Evolutionary conservation across 2,797 vertebrate genomes (phyloP).

Genomic region (Fistularia tabacaria): DNA sequence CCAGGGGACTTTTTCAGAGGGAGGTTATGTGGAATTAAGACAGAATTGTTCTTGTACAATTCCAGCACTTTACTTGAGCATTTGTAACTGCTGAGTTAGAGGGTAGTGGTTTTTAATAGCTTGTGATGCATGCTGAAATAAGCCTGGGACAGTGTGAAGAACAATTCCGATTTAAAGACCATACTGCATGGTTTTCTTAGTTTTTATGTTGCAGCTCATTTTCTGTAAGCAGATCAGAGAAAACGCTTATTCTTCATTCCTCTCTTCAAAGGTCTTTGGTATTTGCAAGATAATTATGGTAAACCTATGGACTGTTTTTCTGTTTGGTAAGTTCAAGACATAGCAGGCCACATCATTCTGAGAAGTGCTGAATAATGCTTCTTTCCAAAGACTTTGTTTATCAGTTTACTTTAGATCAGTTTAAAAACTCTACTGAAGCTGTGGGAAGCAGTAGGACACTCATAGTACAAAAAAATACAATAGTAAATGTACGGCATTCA

Average conservation of each 20-base stretch:
- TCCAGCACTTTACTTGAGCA: constrained; percentile 17
- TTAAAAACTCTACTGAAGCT: no score
- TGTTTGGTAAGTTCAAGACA: constrained; percentile 2
- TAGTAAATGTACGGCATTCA: no score
- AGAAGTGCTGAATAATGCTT: no score
- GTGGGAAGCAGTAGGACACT: no score
- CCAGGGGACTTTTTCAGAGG: not conserved
- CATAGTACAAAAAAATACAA: no score
- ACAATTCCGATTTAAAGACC: constrained; percentile 12
- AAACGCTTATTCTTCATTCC: constrained; percentile 1
- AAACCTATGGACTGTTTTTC: not conserved
- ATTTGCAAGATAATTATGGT: not conserved
- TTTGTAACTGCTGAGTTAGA: constrained; percentile 35
- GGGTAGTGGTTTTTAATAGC: constrained; percentile 23
- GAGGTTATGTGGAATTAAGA: constrained; percentile 18
- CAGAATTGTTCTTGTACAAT: constrained; percentile 28
- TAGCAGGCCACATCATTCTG: not conserved
- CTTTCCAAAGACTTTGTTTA: no score
- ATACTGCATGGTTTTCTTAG: constrained; percentile 20
- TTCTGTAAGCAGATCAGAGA: constrained; percentile 3
- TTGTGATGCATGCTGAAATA: constrained; percentile 22
- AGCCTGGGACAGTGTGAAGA: constrained; percentile 2
- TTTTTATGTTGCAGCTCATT: constrained; percentile 15
- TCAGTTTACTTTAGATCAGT: no score
- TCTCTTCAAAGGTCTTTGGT: not conserved